These are phyloP conservation scores for Eupithecia subfuscata DNA, from an alignment of 2,888 invertebrate genomes.

Conservation along the genomic window DNA sequence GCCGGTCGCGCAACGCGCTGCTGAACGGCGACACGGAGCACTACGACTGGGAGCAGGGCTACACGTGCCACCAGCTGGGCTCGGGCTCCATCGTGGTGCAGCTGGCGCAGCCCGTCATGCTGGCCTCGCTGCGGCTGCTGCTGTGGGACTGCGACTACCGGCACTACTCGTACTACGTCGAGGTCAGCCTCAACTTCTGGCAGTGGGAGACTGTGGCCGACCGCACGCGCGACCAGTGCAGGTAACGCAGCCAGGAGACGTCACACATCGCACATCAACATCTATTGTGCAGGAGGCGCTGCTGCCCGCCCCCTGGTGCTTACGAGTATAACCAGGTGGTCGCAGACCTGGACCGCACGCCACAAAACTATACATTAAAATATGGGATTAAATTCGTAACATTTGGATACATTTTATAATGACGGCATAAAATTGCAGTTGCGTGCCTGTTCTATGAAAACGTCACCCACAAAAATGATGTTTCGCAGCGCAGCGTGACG, in stretches of 20 bases:
- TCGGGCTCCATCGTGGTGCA: slow-evolving; percentile 97
- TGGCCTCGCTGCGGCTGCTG: slow-evolving; percentile 94
- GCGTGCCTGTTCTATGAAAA: no score
- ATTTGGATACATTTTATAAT: no score
- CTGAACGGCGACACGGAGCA: slow-evolving; percentile 97
- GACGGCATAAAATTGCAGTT: no score
- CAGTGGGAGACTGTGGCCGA: slow-evolving; percentile 97
- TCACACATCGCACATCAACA: background rate
- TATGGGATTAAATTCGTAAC: no score
- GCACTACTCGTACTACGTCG: slow-evolving; percentile 97
- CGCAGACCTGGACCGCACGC: no score
- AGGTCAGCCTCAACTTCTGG: slow-evolving; percentile 95
- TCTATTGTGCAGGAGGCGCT: no score
- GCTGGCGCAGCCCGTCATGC: slow-evolving; percentile 97
- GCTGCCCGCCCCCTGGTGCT: no score
- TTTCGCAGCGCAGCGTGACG: no score
- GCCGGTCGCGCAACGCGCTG: slow-evolving; percentile 95
- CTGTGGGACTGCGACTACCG: slow-evolving; percentile 99
- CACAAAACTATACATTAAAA: no score
- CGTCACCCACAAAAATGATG: no score
- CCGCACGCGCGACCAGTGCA: slow-evolving; percentile 80
- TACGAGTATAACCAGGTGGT: no score
- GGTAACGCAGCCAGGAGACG: background rate
- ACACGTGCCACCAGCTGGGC: slow-evolving; percentile 98
- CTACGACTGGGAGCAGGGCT: slow-evolving; percentile 99